Percentiles rank a stretch among this genome's conserved stretches.
phyloP scores from a whole-genome alignment of 1,140 invertebrate genomes.

The Oppia nitens region DNA sequence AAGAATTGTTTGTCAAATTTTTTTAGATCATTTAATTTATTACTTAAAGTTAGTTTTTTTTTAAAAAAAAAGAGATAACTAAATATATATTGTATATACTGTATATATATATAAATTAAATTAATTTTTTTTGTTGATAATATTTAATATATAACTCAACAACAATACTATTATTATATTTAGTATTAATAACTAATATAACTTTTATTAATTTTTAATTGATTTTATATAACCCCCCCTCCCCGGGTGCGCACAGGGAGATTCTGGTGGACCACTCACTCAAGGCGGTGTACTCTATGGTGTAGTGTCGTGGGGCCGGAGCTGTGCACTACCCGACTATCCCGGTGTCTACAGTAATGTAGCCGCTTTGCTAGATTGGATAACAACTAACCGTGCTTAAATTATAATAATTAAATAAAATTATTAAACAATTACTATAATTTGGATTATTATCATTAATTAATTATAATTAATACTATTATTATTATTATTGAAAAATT shows the following conservation, averaged over 20 bases:
- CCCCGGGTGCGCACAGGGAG: not conserved
- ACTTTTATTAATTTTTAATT: too few species aligned
- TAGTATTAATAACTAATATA: too few species aligned
- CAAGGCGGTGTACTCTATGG: slow-evolving; percentile 1
- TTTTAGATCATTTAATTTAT: too few species aligned
- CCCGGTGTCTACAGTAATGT: slow-evolving; percentile 64
- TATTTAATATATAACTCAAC: not conserved
- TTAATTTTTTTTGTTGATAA: not conserved
- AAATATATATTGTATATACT: not conserved
- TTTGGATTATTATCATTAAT: not conserved
- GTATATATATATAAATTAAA: too few species aligned
- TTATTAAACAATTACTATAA: not conserved
- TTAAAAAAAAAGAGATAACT: not conserved
- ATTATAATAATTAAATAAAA: not conserved
- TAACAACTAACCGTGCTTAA: too few species aligned
- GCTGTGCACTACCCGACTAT: slow-evolving; percentile 24
- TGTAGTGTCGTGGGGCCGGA: slow-evolving; percentile 9
- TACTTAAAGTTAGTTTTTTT: too few species aligned
- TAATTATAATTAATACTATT: not conserved
- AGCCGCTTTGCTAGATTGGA: slow-evolving; percentile 47
- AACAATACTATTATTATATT: too few species aligned
- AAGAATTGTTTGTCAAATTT: too few species aligned
- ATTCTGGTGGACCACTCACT: slow-evolving; percentile 9
- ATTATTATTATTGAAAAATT: not conserved
- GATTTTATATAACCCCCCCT: too few species aligned